Evolutionary conservation across 2,797 vertebrate species (phyloP).

Genomic region (Amniataba percoides): DNA sequence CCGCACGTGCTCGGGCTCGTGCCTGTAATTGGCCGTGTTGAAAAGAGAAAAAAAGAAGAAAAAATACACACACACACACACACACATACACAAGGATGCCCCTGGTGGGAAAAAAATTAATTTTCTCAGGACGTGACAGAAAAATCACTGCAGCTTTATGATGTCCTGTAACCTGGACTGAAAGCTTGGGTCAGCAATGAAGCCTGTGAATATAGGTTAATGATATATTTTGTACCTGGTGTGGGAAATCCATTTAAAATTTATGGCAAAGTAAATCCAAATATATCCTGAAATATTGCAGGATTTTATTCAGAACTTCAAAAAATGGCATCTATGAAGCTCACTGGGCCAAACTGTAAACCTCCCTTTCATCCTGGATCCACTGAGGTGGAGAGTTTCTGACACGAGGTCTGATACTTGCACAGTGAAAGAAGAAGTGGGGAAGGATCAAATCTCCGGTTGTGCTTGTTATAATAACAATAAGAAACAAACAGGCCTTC

Average conservation of each 20-base stretch:
- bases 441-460: background rate
- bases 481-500: no score
- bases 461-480: no score
- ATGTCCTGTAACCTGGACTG: background rate
- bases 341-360: no score
- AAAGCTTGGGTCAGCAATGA: background rate
- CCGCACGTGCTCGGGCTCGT: conserved; percentile 77
- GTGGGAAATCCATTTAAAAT: background rate
- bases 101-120: conserved; percentile 25
- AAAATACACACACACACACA: no score
- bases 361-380: background rate
- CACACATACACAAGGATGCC: conserved; percentile 40
- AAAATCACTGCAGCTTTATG: background rate
- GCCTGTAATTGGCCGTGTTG: conserved; percentile 70
- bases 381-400: background rate
- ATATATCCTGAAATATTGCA: background rate
- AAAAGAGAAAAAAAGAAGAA: background rate
- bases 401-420: background rate
- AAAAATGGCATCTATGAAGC: background rate
- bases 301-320: background rate
- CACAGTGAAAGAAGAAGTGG: background rate
- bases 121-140: background rate
- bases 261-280: background rate
- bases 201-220: background rate
- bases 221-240: background rate